phyloP scores from a whole-genome alignment of 1,140 invertebrate genomes.

The Anastatus disparis region DNA sequence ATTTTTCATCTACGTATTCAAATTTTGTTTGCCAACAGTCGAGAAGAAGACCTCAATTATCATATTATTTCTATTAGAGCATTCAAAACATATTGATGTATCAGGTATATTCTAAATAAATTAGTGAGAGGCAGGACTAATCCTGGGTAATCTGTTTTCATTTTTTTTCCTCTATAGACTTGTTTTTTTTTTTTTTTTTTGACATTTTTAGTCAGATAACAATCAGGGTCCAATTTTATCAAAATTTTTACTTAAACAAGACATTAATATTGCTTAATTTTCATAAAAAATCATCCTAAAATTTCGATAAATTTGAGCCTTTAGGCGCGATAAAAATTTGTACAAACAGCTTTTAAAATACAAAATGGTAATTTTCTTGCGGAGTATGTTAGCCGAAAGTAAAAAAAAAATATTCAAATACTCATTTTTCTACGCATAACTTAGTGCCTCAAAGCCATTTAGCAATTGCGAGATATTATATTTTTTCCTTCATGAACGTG shows the following conservation, averaged over 20 bases:
- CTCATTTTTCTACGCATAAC: constrained; percentile 46
- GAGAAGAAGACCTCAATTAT: constrained; percentile 50
- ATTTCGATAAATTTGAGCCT: constrained; percentile 11
- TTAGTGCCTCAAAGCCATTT: constrained; percentile 45
- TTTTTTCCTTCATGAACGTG: constrained; percentile 41
- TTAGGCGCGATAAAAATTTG: constrained; percentile 38
- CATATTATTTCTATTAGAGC: constrained; percentile 66
- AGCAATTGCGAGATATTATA: background rate
- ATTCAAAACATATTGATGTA: constrained; percentile 63
- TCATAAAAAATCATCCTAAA: too few relatives aligned
- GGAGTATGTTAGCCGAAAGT: too few relatives aligned
- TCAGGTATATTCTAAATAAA: too few relatives aligned
- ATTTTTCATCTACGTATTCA: background rate
- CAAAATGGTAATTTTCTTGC: constrained; percentile 17
- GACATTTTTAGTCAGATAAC: too few relatives aligned
- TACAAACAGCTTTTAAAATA: background rate
- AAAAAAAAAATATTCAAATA: too few relatives aligned
- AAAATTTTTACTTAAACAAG: too few relatives aligned
- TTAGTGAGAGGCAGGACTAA: too few relatives aligned
- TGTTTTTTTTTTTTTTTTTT: too few relatives aligned
- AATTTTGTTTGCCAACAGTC: background rate
- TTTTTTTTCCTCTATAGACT: too few relatives aligned
- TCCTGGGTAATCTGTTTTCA: too few relatives aligned
- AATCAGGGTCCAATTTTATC: too few relatives aligned
- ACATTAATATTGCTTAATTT: too few relatives aligned